Evolutionary conservation across 2,888 invertebrate genomes (phyloP).

Genomic region (Trichopoda pennipes): DNA sequence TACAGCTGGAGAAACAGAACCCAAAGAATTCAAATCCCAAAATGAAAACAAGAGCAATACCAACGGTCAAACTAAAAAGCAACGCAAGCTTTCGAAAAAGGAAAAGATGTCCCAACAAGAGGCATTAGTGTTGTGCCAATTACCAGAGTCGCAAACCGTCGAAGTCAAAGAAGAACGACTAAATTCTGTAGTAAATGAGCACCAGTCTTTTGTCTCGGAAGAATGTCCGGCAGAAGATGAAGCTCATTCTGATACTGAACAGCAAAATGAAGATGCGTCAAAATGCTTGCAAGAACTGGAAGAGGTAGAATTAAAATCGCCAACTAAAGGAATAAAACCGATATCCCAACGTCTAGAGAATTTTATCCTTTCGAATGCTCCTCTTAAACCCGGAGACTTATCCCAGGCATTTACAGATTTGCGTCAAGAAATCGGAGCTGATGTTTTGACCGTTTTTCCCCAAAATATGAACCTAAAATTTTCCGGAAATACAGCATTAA

Average conservation of each 20-base stretch:
- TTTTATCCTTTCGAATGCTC: constrained; percentile 76
- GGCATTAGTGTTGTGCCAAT: constrained; percentile 38
- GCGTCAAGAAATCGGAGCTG: constrained; percentile 78
- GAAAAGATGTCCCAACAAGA: constrained; percentile 62
- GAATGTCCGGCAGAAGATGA: constrained; percentile 52
- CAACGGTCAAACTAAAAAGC: constrained; percentile 51
- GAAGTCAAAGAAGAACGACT: constrained; percentile 30
- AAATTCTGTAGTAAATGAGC: constrained; percentile 35
- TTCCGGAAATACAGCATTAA: constrained; percentile 72
- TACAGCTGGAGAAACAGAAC: constrained; percentile 30
- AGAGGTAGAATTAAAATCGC: constrained; percentile 65
- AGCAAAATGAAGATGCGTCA: constrained; percentile 51
- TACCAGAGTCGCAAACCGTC: constrained; percentile 29
- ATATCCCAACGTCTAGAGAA: constrained; percentile 77
- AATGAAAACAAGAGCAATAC: constrained; percentile 23
- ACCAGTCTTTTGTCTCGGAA: constrained; percentile 49
- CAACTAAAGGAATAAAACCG: constrained; percentile 61
- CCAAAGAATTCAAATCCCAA: constrained; percentile 41
- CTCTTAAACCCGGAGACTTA: constrained; percentile 77
- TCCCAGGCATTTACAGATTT: constrained; percentile 79
- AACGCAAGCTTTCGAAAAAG: constrained; percentile 59
- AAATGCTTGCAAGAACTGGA: constrained; percentile 63
- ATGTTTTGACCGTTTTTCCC: constrained; percentile 79
- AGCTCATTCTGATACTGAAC: constrained; percentile 58
- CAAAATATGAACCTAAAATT: constrained; percentile 78